These are phyloP conservation scores for Bombus cullumanus DNA, from an alignment of 1,140 invertebrate species.

Conservation along the genomic window DNA sequence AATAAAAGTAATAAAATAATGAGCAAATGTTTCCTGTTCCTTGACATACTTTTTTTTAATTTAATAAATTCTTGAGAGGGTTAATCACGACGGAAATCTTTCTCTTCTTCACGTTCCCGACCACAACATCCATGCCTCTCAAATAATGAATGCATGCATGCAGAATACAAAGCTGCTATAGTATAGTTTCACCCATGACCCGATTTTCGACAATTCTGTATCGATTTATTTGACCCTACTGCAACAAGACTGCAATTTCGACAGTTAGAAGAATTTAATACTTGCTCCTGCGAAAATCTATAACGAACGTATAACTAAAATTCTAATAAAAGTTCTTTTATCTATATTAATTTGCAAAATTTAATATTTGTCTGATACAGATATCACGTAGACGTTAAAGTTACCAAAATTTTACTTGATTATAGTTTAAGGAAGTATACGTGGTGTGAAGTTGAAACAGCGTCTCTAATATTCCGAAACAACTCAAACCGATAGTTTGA, in stretches of 20 bases:
- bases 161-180: slow-evolving; percentile 28
- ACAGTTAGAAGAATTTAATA: neutral
- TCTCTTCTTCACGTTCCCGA: neutral
- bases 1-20: no score
- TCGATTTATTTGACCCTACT: slow-evolving; percentile 53
- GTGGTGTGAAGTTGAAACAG: no score
- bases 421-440: neutral
- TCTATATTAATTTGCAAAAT: neutral
- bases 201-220: slow-evolving; percentile 56
- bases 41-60: neutral
- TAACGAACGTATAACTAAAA: neutral
- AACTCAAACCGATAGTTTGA: neutral
- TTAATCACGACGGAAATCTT: neutral
- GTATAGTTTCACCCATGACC: slow-evolving; percentile 35
- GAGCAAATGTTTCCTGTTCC: no score
- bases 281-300: neutral
- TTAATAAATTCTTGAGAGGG: neutral
- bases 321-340: neutral
- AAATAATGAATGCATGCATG: slow-evolving; percentile 58
- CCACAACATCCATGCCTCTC: neutral
- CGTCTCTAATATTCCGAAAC: neutral
- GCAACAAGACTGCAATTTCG: neutral
- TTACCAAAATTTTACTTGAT: neutral
- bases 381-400: neutral
- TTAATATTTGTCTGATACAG: neutral